phyloP scores from a whole-genome alignment of 2,797 vertebrate species.

The Rhinella marina region DNA sequence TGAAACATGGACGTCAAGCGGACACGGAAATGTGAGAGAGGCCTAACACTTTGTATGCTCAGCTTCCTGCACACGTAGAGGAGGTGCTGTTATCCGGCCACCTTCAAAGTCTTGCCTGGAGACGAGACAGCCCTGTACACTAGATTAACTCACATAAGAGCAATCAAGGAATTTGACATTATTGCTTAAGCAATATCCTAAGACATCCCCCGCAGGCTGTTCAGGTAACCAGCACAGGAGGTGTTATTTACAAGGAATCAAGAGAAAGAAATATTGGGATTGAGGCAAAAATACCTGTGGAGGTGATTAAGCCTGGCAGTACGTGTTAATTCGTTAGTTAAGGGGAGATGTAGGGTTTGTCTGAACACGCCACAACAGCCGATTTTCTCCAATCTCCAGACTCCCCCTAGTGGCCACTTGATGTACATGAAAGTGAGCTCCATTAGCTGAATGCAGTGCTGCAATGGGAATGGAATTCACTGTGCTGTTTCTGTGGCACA shows the following conservation, averaged over 20 bases:
- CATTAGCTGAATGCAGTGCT: no score
- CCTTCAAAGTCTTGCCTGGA: constrained; percentile 1
- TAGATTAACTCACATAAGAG: constrained; percentile 32
- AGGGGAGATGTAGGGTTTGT: background rate
- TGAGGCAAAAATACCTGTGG: constrained; percentile 32
- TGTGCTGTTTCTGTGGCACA: background rate
- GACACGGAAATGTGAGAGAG: no score
- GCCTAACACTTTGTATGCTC: background rate
- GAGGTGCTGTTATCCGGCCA: background rate
- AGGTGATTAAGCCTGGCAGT: constrained; percentile 34
- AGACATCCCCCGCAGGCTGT: constrained; percentile 10
- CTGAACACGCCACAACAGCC: background rate
- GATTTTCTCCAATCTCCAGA: background rate
- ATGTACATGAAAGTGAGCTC: background rate
- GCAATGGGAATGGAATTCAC: background rate
- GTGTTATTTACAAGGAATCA: background rate
- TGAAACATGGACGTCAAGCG: no score
- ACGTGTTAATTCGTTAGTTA: constrained; percentile 11
- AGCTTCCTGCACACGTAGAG: background rate
- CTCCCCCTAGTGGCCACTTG: constrained; percentile 29
- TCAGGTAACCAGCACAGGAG: background rate
- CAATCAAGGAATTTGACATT: constrained; percentile 25
- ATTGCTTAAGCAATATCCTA: constrained; percentile 24
- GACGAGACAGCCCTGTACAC: constrained; percentile 12
- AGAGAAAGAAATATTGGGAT: constrained; percentile 8